phyloP scores from a whole-genome alignment of 2,888 invertebrate species.

The Agonopterix arenella region DNA sequence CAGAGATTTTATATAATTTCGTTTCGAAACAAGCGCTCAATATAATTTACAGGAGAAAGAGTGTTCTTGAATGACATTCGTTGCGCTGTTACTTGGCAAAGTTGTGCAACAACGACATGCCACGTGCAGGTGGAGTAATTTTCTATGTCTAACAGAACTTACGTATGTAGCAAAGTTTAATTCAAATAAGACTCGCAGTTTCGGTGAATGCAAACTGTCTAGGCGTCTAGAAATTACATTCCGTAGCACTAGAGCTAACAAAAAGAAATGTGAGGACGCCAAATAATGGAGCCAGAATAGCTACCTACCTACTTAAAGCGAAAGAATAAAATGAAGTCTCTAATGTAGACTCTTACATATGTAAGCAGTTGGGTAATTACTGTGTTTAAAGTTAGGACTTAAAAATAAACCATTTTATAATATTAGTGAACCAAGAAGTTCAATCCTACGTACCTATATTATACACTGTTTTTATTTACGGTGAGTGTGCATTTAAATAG shows the following conservation, averaged over 20 bases:
- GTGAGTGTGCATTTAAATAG: too few relatives aligned
- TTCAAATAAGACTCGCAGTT: conserved; percentile 21
- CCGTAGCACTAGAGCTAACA: conserved; percentile 12
- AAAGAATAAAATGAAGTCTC: too few relatives aligned
- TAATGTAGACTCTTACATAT: too few relatives aligned
- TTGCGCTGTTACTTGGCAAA: background rate
- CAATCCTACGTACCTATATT: too few relatives aligned
- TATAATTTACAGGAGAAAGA: background rate
- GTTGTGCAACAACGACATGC: conserved; percentile 3
- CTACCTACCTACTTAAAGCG: too few relatives aligned
- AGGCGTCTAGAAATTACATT: conserved; percentile 28
- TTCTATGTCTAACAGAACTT: conserved; percentile 13
- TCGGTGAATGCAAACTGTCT: conserved; percentile 17
- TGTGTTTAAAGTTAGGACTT: too few relatives aligned
- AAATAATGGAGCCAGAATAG: background rate
- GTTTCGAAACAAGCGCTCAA: too few relatives aligned
- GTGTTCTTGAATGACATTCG: background rate
- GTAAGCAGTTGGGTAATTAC: too few relatives aligned
- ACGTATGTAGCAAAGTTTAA: conserved; percentile 19
- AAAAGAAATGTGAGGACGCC: conserved; percentile 9
- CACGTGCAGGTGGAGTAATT: conserved; percentile 13
- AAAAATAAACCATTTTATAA: too few relatives aligned
- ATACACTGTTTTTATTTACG: too few relatives aligned
- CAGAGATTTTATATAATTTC: too few relatives aligned
- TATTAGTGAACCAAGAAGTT: too few relatives aligned